phyloP scores from a whole-genome alignment of 2,888 invertebrate genomes.

The Protodeltote pygarga region DNA sequence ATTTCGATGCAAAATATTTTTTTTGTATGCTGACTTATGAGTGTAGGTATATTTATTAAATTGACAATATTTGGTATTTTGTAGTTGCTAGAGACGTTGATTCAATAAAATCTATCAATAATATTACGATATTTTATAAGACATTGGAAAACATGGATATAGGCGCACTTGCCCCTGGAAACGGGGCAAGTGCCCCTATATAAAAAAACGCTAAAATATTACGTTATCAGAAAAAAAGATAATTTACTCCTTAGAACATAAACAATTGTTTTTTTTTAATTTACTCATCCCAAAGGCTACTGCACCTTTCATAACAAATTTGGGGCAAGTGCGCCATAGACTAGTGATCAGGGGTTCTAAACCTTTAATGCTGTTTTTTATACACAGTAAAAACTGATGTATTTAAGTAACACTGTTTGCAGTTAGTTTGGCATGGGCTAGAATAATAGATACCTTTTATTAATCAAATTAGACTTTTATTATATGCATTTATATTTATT shows the following conservation, averaged over 20 bases:
- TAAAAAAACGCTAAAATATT: too few species aligned
- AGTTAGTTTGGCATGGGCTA: too few species aligned
- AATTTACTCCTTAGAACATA: neutral
- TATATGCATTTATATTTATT: too few species aligned
- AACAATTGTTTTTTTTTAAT: neutral
- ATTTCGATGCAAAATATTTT: neutral
- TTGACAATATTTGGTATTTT: neutral
- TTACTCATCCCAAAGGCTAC: neutral
- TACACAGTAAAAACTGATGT: too few species aligned
- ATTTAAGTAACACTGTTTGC: too few species aligned
- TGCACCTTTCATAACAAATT: neutral
- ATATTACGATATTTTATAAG: neutral
- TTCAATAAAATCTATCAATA: neutral
- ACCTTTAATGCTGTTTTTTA: too few species aligned
- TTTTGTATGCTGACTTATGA: neutral
- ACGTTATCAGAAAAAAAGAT: neutral
- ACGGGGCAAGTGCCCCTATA: too few species aligned
- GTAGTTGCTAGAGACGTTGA: neutral
- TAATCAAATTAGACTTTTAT: too few species aligned
- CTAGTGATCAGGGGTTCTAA: too few species aligned
- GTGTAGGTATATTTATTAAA: neutral
- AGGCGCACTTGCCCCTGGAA: too few species aligned
- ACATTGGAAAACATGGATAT: neutral
- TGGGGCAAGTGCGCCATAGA: too few species aligned
- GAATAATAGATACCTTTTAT: too few species aligned